phyloP scores from a whole-genome alignment of 2,888 invertebrate species.

The Cabera pusaria region DNA sequence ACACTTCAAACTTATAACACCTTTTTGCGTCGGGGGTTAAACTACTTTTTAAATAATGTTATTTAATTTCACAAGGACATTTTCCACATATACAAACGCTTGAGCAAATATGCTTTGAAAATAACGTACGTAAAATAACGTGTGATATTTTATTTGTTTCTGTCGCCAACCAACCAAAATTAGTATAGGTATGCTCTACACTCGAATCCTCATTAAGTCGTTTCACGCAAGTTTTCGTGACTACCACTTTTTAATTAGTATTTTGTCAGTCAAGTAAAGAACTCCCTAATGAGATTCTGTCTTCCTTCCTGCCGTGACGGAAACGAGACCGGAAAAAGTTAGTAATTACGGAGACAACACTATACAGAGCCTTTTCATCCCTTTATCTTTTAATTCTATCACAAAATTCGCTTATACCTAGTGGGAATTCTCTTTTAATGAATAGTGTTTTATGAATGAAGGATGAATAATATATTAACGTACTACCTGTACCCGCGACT shows the following conservation, averaged over 20 bases:
- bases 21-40: no score
- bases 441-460: no score
- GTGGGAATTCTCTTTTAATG: no score
- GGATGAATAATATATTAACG: no score
- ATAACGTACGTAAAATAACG: no score
- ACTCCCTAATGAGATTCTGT: constrained; percentile 43
- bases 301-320: constrained; percentile 36
- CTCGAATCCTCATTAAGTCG: constrained; percentile 23
- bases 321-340: constrained; percentile 41
- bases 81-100: no score
- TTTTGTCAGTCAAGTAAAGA: constrained; percentile 35
- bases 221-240: constrained; percentile 35
- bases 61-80: no score
- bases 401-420: constrained; percentile 3
- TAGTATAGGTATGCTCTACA: constrained; percentile 2
- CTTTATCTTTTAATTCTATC: constrained; percentile 17
- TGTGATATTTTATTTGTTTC: no score
- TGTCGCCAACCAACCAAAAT: constrained; percentile 7
- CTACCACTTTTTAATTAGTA: constrained; percentile 33
- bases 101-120: no score
- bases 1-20: no score
- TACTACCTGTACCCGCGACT: no score
- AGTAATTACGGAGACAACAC: constrained; percentile 41
- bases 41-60: no score
- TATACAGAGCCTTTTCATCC: constrained; percentile 24